Base-by-base conservation (phyloP, 2,797 vertebrate genomes). In the Aphelocoma californica region DNA sequence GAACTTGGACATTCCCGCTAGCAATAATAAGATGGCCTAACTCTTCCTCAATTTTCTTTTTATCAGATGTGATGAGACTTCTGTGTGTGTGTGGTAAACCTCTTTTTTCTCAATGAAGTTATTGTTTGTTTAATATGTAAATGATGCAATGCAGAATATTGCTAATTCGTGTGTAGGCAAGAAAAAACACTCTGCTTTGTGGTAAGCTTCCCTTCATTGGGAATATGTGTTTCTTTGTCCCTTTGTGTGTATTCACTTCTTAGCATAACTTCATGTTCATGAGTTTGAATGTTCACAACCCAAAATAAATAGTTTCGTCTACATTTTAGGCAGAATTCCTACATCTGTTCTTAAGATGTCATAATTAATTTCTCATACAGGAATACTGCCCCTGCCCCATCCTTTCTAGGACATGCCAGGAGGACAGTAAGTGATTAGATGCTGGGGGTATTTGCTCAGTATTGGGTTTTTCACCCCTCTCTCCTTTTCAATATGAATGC, bases 41-140 rank as follows among this genome's bases (percentile, higher is more conserved):
- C n/a, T 86, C 32, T 45, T 86, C n/a, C 14, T 92, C 31, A 11
- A 38, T 81, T 90, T 47, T 85, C 15, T 74, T 84, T 84, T 80
- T 81, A 77, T 95, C 67, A 93, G 65, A 91, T 85, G 17, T 57
- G 32, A 47, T 90, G 85, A 81, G 57, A 82, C 74, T 91, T 88
- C 18, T 90, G 1, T 81, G 5, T 66, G 75, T 81, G 93, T 92
- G 83, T 48, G 90, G 90, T 57, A 93, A 88, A 72, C 66, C 64
- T 93, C 51, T 54, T 88, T 84, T 77, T 96, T 88, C 71, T 88
- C 60, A 85, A 42, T 92, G 67, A 82, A 92, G 53, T 78, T 93
- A 47, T 44, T 91, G 42, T 92, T 57, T 94, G n/a, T 92, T 94
- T 92, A 95, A 73, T 91, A 95, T 80, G 81, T 53, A 93, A 93